Base-by-base conservation (phyloP, 2,797 vertebrate species). In the Petrocephalus sullivani region DNA sequence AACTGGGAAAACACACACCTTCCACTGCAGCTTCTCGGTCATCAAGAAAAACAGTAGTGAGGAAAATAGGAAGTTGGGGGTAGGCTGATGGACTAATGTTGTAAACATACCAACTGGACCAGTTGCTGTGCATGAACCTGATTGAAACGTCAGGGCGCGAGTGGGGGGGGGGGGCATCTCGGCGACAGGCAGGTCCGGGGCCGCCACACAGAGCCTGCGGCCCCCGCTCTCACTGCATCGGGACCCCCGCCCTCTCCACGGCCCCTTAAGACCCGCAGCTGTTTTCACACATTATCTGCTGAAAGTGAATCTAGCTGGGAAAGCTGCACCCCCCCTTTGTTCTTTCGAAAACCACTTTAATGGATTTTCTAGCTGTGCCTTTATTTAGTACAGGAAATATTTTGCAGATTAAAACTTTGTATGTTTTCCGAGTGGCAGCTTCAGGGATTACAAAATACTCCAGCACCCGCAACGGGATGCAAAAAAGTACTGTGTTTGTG, bases 231-330 rank as follows among this genome's bases (percentile, higher is more conserved):
- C 78, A 19, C 86, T 60, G 51, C 46, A 1, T 49, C 12, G 46
- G 19, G 19, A 85, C 64, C 54, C 71, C 87, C 87, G 57, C 57
- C 78, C 90, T 85, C 84, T 87, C 90, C 92, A 86, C 33, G 87
- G 75, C 60, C 53, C 28, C 83, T 89, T 86, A 88, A 81, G 88
- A 86, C 0, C 87, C 85, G 92, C 94, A 95, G 94, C 94, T 95
- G 94, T 93, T 94, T 89, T 88, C 89, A 91, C 88, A 90, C 90
- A 91, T 95, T 93, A 94, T 90, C 87, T 88, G 88, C 90, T 93
- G 93, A 95, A 94, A 95, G 91, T 88, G 67, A 92, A 94, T 94
- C 91, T 93, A 93, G 75, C 93, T 93, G 94, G 90, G 93, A 94
- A 95, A 93, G 87, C 89, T 89, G 88, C 67, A 87, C 64, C 61